phyloP scores from a whole-genome alignment of 2,888 invertebrate species.

The Perizoma affinitatum region DNA sequence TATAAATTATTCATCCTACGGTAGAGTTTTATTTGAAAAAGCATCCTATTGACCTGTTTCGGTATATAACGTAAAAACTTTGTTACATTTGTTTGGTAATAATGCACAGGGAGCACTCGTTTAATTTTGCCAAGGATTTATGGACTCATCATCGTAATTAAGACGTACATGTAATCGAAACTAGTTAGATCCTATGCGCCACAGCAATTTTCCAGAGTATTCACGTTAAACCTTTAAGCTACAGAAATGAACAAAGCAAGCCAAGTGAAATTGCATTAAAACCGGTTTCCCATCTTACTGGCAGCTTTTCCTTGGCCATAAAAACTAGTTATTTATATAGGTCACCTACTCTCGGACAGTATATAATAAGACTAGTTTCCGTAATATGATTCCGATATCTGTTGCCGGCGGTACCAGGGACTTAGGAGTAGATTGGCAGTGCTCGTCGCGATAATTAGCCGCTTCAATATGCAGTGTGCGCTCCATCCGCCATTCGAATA shows the following conservation, averaged over 20 bases:
- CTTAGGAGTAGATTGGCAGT: slow-evolving; percentile 14
- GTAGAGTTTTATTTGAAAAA: slow-evolving; percentile 1
- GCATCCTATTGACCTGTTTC: not conserved
- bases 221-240: too few species aligned
- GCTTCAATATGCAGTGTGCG: slow-evolving; percentile 59
- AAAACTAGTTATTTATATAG: slow-evolving; percentile 23
- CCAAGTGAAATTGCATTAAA: slow-evolving; percentile 8
- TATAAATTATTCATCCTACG: slow-evolving; percentile 5
- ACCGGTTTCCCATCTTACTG: slow-evolving; percentile 13
- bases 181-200: too few species aligned
- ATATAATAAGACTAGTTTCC: slow-evolving; percentile 25
- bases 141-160: slow-evolving; percentile 29
- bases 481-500: slow-evolving; percentile 59
- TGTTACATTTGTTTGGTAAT: slow-evolving; percentile 43
- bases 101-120: slow-evolving; percentile 43
- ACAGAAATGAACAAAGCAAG: slow-evolving; percentile 1
- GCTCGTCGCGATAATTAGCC: slow-evolving; percentile 55
- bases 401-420: slow-evolving; percentile 3
- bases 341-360: slow-evolving; percentile 21
- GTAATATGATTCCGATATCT: slow-evolving; percentile 32
- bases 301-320: slow-evolving; percentile 18
- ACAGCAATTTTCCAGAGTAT: too few species aligned
- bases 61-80: slow-evolving; percentile 10
- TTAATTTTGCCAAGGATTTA: slow-evolving; percentile 49
- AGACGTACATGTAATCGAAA: not conserved